Evolutionary conservation across 2,888 invertebrate species (phyloP), one percentile per base, ranked within the genome.

Genomic region (Petrolisthes cinctipes): DNA sequence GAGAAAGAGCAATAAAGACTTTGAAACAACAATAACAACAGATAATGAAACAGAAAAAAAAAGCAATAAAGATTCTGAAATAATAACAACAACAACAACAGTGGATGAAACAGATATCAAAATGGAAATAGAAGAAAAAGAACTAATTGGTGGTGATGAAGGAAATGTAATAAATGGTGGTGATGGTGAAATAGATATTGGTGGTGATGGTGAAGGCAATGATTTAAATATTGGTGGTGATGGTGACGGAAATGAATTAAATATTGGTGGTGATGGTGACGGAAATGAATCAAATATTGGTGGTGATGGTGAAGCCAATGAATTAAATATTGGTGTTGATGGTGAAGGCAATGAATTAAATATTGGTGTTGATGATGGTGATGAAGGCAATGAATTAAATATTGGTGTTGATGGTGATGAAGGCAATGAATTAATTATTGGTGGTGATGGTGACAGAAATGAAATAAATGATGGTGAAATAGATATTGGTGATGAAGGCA

Each of bases 61-160:
- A 51, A 78, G 79, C 61, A 66, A 17, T 66, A 66, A 51, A 66
- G 82, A 82, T n/a, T 17, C 5, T n/a, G 66, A 82, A 66, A 66
- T 14, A 53, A n/a, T n/a, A n/a, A n/a, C n/a, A n/a, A n/a, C n/a
- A n/a, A n/a, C n/a, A n/a, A 78, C 11, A n/a, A 20, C 75, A 23
- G 75, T 23, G 51, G 0, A 1, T 23, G 37, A 20, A 14, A 7
- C 37, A 78, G 53, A 53, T 4, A 78, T 14, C 78, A 5, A 11
- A 23, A n/a, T 78, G n/a, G 78, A 78, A 6, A 78, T 53, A 78
- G 53, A 51, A 78, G 23, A 78, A 66, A 66, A 66, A 14, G 66
- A 66, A 14, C 11, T 14, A n/a, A 66, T n/a, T n/a, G n/a, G 37
- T 37, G 37, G 37, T 37, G 37, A 37, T 37, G 37, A 37, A 37